Conservation (phyloP, 2,797 vertebrate genomes). For the Muscicapa striata region DNA sequence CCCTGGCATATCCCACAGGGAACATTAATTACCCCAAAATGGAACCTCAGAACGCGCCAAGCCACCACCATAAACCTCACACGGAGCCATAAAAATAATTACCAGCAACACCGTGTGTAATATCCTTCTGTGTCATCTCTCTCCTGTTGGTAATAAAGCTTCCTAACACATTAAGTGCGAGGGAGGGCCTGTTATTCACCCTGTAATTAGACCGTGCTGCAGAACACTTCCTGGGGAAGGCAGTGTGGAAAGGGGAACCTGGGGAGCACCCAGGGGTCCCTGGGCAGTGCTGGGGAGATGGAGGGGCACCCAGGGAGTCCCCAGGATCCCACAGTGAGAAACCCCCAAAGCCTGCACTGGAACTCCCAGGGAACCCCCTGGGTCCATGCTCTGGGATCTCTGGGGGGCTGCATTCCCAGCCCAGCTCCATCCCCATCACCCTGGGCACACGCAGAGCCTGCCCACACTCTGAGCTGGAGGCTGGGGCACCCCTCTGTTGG, state of each 20-base stretch:
- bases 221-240: not conserved
- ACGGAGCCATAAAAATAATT: constrained; percentile 65
- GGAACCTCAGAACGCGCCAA: not conserved
- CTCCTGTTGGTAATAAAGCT: constrained; percentile 69
- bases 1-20: fast-evolving
- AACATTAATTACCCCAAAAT: constrained; percentile 6
- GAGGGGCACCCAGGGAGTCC: fast-evolving
- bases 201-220: constrained; percentile 40
- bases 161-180: constrained; percentile 46
- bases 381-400: fast-evolving
- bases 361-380: fast-evolving
- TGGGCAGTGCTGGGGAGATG: fast-evolving
- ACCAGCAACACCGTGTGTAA: constrained; percentile 25
- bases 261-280: not conserved
- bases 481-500: not conserved
- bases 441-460: fast-evolving
- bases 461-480: fast-evolving
- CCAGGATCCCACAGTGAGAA: not conserved
- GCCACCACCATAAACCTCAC: constrained; percentile 31
- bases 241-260: not conserved
- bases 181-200: constrained; percentile 61
- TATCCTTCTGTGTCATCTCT: constrained; percentile 57
- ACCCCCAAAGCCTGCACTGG: not conserved
- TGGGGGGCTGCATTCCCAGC: not conserved
- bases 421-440: not conserved